Evolutionary conservation across 2,113 vertebrate genomes (phyloP), one percentile per base, ranked within the genome.

Genomic region (Xyrauchen texanus): DNA sequence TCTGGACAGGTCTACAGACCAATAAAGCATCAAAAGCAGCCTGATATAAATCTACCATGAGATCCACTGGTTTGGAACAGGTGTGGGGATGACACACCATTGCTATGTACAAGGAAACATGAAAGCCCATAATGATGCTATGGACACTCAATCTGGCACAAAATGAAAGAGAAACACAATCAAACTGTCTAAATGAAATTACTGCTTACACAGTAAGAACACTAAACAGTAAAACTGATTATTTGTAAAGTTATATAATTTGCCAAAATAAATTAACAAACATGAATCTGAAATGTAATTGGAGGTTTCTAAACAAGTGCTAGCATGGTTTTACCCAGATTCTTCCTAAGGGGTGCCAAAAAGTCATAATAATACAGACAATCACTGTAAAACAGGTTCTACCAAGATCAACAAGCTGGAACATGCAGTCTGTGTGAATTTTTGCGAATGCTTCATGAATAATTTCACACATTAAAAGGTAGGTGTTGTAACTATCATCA

Each of bases 1-100:
- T 84, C 83, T 84, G 80, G 60, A 70, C 80, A 84, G 79, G 61
- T 79, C 71, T 67, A 46, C 12, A 49, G 67, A 42, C 77, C 71
- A 79, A 60, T 76, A 76, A 81, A 81, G 79, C 80, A 76, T 76
- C 76, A 34, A 69, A 75, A 72, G 55, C 69, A 76, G 66, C 8
- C 45, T 78, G 52, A 76, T 66, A 71, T 81, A 81, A 70, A 81
- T 81, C 63, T 67, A 76, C 58, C 60, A 77, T 16, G 67, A 77
- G 67, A 61, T 53, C 52, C 53, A 11, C n/a, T 70, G 62, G 60
- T 81, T 46, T 76, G 67, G 8, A 71, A 52, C 74, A 34, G 21
- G 21, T 34, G 21, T 34, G 21, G 77, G 60, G 49, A 51, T 58
- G 60, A 71, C 49, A 81, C 64, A 49, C 73, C 79, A 53, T 53